These are phyloP conservation scores for Carposina sasakii DNA, from an alignment of 1,140 invertebrate species.

Conservation along the genomic window DNA sequence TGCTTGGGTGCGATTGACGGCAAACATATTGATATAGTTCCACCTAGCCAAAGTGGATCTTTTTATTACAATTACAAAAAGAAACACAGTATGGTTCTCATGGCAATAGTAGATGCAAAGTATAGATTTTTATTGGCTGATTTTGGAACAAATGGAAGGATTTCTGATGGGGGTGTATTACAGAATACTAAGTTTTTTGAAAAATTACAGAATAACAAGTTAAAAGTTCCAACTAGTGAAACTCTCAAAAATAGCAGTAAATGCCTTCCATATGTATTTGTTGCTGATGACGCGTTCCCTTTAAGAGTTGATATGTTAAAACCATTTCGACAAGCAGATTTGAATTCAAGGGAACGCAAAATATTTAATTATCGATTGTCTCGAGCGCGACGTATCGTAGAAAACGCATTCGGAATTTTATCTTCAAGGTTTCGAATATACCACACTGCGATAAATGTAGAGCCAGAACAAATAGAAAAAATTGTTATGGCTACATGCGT, in stretches of 20 bases:
- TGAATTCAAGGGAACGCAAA: background rate
- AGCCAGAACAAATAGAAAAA: too few species aligned
- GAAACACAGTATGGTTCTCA: constrained; percentile 56
- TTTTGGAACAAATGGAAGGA: constrained; percentile 51
- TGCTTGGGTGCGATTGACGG: constrained; percentile 32
- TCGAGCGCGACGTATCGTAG: constrained; percentile 14
- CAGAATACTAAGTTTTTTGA: constrained; percentile 28
- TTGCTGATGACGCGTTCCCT: constrained; percentile 32
- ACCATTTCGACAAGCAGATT: constrained; percentile 11
- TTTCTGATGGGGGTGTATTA: constrained; percentile 62
- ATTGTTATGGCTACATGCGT: too few species aligned
- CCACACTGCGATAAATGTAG: too few species aligned
- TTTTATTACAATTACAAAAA: constrained; percentile 65
- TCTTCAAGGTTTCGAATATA: constrained; percentile 11
- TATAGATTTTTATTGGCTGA: constrained; percentile 49
- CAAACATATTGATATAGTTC: constrained; percentile 36
- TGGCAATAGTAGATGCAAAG: constrained; percentile 63
- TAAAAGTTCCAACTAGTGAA: constrained; percentile 15
- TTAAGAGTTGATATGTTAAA: constrained; percentile 28
- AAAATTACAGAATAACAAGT: constrained; percentile 12
- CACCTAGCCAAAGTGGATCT: constrained; percentile 37
- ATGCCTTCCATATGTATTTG: constrained; percentile 19
- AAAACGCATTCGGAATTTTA: constrained; percentile 22
- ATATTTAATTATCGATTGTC: constrained; percentile 20
- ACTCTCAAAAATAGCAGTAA: constrained; percentile 2